Evolutionary conservation across 2,888 invertebrate genomes (phyloP).

Genomic region (Cheilosia vulpina): DNA sequence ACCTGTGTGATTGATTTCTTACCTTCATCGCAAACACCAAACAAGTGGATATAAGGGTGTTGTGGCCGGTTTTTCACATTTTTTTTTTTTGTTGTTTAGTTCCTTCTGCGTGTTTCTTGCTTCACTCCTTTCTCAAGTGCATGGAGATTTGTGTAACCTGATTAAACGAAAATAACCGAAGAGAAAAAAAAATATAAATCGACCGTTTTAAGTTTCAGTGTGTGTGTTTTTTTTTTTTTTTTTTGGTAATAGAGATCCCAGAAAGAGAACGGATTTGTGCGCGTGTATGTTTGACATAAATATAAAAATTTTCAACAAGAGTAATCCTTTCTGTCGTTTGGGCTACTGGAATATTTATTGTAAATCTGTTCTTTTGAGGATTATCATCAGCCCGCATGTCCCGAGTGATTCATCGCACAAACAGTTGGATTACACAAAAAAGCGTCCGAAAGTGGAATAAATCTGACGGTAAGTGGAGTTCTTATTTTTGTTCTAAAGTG

Average conservation of each 20-base stretch:
- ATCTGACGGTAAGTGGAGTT: conserved; percentile 46
- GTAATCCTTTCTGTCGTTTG: conserved; percentile 35
- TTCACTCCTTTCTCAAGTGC: conserved; percentile 48
- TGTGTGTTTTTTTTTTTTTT: conserved; percentile 12
- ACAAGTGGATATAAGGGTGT: conserved; percentile 73
- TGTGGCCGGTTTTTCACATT: conserved; percentile 52
- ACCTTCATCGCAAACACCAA: conserved; percentile 51
- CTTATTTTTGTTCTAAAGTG: conserved; percentile 24
- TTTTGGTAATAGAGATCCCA: conserved; percentile 14
- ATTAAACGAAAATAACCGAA: conserved; percentile 54
- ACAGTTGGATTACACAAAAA: conserved; percentile 52
- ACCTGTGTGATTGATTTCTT: conserved; percentile 71
- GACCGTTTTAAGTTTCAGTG: background rate
- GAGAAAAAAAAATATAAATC: background rate
- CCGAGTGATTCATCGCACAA: conserved; percentile 62
- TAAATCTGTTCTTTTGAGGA: conserved; percentile 44
- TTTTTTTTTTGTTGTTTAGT: conserved; percentile 23
- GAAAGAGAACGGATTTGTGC: conserved; percentile 68
- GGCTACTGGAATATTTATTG: conserved; percentile 52
- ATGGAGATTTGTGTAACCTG: conserved; percentile 68
- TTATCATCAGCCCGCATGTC: conserved; percentile 41
- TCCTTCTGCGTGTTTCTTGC: background rate
- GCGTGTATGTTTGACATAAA: conserved; percentile 52
- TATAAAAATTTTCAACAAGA: conserved; percentile 2
- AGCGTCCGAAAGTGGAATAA: conserved; percentile 44